These are phyloP conservation scores for Pardalotus punctatus DNA, from an alignment of 2,113 vertebrate species.

Conservation along the genomic window DNA sequence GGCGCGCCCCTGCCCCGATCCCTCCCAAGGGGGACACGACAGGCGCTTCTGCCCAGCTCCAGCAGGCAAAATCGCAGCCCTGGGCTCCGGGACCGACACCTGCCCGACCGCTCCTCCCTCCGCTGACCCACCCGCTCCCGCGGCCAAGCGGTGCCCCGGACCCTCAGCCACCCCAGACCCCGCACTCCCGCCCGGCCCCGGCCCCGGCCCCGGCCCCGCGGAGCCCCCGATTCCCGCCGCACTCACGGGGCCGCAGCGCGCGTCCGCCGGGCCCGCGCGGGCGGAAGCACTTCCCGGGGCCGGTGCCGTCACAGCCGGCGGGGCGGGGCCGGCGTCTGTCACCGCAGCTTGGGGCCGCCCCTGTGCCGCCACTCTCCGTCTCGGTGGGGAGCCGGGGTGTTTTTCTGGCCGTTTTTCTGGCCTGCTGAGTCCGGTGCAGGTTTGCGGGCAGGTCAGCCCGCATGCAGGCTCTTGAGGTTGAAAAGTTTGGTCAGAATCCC, in stretches of 20 bases:
- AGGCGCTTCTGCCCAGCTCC: fast-evolving
- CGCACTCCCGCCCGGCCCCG: neutral
- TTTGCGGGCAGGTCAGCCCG: no score
- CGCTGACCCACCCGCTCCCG: neutral
- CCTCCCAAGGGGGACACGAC: neutral
- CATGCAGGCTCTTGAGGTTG: fast-evolving
- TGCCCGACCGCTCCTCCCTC: no score
- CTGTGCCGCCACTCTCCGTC: fast-evolving
- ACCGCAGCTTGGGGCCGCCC: no score
- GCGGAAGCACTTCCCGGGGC: neutral
- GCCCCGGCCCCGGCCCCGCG: no score
- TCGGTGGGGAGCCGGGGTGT: fast-evolving
- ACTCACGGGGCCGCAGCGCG: neutral
- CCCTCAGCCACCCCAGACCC: fast-evolving
- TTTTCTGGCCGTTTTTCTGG: no score
- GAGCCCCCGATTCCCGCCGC: no score
- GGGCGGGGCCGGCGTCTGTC: neutral
- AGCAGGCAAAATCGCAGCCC: no score
- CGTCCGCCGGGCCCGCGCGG: neutral
- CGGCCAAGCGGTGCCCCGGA: neutral
- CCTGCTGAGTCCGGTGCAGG: fast-evolving
- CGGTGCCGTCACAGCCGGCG: neutral
- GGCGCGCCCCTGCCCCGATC: neutral
- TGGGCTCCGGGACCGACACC: neutral
- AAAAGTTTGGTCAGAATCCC: neutral